Evolutionary conservation across 2,888 invertebrate species (phyloP).

Genomic region (Epinotia bilunana): DNA sequence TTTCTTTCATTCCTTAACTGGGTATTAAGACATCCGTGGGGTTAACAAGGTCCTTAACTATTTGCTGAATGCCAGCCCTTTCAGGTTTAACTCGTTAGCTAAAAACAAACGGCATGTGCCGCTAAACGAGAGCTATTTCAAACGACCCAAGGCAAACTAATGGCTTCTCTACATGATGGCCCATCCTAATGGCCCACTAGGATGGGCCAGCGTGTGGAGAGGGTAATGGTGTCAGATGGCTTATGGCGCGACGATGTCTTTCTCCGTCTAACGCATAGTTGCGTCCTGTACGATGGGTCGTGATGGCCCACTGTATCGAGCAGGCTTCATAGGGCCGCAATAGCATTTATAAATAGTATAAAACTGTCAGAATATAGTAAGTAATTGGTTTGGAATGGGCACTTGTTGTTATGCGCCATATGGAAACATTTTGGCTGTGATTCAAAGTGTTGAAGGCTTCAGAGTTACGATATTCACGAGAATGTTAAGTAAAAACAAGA

Average conservation of each 20-base stretch:
- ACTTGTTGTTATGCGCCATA: conserved; percentile 15
- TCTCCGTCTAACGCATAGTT: no score
- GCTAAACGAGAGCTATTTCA: conserved; percentile 68
- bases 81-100: conserved; percentile 72
- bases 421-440: conserved; percentile 11
- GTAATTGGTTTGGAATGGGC: conserved; percentile 17
- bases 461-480: not conserved
- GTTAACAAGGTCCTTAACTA: conserved; percentile 75
- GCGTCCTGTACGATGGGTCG: no score
- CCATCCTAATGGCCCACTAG: no score
- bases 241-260: no score
- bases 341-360: conserved; percentile 5
- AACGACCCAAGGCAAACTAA: conserved; percentile 61
- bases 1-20: conserved; percentile 58
- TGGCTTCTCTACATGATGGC: no score
- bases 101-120: conserved; percentile 67
- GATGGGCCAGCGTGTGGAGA: no score
- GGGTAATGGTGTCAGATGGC: no score
- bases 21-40: conserved; percentile 73
- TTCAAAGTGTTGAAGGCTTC: conserved; percentile 12
- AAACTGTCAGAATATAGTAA: not conserved
- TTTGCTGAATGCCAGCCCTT: conserved; percentile 72
- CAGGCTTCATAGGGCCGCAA: conserved; percentile 54
- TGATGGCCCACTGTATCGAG: no score
- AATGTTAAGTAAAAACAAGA: not conserved